phyloP scores from a whole-genome alignment of 2,888 invertebrate species.

The Trichogramma dendrolimi region DNA sequence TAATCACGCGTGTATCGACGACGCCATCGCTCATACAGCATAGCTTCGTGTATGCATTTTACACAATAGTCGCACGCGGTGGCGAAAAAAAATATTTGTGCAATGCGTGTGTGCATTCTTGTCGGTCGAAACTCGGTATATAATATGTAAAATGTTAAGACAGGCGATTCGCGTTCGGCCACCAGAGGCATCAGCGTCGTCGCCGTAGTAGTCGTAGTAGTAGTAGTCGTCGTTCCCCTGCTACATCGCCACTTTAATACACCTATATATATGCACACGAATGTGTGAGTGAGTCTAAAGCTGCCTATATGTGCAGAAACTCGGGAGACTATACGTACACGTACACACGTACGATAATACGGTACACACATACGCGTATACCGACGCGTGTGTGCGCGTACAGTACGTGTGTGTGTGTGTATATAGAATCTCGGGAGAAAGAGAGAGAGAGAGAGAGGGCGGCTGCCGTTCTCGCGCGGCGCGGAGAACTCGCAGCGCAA shows the following conservation, averaged over 20 bases:
- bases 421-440: neutral
- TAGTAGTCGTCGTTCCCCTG: too few species aligned
- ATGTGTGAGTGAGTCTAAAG: too few species aligned
- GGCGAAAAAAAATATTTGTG: too few species aligned
- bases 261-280: neutral
- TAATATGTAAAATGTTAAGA: too few species aligned
- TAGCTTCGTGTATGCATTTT: too few species aligned
- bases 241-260: slow-evolving; percentile 2
- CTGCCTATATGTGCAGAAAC: too few species aligned
- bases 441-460: slow-evolving; percentile 18
- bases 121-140: too few species aligned
- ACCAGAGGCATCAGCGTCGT: slow-evolving; percentile 45
- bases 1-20: slow-evolving; percentile 10
- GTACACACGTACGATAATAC: slow-evolving; percentile 15
- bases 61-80: too few species aligned
- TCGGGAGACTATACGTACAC: neutral
- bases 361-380: neutral
- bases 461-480: slow-evolving; percentile 14
- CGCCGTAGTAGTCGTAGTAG: too few species aligned
- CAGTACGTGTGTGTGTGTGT: too few species aligned
- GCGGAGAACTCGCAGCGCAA: slow-evolving; percentile 43
- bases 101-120: too few species aligned
- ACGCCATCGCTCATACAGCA: neutral
- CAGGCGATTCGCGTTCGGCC: slow-evolving; percentile 39
- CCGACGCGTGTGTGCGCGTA: too few species aligned